Evolutionary conservation across 2,797 vertebrate genomes (phyloP).

Genomic region (Gephyroberyx darwinii): DNA sequence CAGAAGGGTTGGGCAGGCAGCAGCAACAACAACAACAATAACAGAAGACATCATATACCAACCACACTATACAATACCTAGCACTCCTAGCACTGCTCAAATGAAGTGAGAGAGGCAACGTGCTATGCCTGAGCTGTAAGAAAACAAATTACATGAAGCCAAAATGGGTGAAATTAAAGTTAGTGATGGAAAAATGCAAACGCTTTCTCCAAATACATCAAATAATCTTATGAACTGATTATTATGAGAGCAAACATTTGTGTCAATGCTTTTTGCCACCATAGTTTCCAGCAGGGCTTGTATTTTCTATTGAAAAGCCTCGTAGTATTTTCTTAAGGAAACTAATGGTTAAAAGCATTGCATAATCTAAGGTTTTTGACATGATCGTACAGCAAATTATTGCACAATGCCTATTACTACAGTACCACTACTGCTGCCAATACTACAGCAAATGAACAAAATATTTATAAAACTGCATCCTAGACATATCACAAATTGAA

Average conservation of each 20-base stretch:
- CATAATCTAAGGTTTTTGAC: conserved; percentile 29
- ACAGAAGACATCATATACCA: conserved; percentile 83
- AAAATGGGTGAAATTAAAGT: conserved; percentile 20
- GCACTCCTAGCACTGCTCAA: conserved; percentile 49
- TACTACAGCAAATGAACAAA: neutral
- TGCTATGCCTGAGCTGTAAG: conserved; percentile 39
- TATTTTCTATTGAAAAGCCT: neutral
- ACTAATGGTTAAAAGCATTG: conserved; percentile 71
- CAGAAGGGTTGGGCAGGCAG: conserved; percentile 77
- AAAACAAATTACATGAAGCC: conserved; percentile 21
- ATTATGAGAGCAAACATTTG: conserved; percentile 52
- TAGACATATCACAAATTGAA: no score
- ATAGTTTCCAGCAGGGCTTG: conserved; percentile 50
- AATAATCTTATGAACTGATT: conserved; percentile 70
- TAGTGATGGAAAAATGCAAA: conserved; percentile 73
- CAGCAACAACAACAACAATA: conserved; percentile 78
- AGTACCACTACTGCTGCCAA: conserved; percentile 7
- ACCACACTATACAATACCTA: conserved; percentile 66
- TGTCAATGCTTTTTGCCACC: conserved; percentile 72
- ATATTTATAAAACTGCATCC: neutral
- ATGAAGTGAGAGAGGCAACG: conserved; percentile 29
- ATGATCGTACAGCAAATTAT: conserved; percentile 6
- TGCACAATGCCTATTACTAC: conserved; percentile 24
- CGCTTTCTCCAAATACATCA: conserved; percentile 76
- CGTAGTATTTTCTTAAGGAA: conserved; percentile 38